These are phyloP conservation scores for Polyommatus iphigenia DNA, from an alignment of 2,888 invertebrate species.

Conservation along the genomic window DNA sequence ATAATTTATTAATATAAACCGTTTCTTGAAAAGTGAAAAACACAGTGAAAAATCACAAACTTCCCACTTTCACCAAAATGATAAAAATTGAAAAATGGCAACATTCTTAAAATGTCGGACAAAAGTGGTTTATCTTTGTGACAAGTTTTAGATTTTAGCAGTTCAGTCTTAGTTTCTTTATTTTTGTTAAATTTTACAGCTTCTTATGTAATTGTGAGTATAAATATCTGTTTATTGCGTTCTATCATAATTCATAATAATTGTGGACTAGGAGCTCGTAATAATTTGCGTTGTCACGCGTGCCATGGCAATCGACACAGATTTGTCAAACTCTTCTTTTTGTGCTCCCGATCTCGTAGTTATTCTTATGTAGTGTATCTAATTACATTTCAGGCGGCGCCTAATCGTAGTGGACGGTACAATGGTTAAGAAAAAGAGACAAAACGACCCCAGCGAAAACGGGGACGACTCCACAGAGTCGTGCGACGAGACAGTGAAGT, in stretches of 20 bases:
- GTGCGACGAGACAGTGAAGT: constrained; percentile 83
- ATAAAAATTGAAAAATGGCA: constrained; percentile 52
- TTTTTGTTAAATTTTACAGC: constrained; percentile 49
- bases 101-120: constrained; percentile 72
- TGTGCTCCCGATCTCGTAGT: constrained; percentile 61
- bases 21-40: too few species aligned
- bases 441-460: constrained; percentile 83
- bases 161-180: constrained; percentile 52
- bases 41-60: too few species aligned
- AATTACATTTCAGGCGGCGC: constrained; percentile 73
- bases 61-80: constrained; percentile 8
- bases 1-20: neutral
- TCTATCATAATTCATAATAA: constrained; percentile 46
- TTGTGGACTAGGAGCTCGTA: constrained; percentile 42
- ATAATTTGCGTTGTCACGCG: constrained; percentile 79
- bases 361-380: constrained; percentile 77
- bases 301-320: constrained; percentile 77
- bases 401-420: constrained; percentile 59
- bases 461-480: constrained; percentile 86
- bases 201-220: constrained; percentile 71
- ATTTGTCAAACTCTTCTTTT: constrained; percentile 79
- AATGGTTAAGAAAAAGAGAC: constrained; percentile 89
- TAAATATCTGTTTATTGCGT: constrained; percentile 1
- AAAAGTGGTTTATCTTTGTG: constrained; percentile 67
- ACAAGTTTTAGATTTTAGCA: constrained; percentile 57